Base-by-base conservation (phyloP, 2,888 invertebrate species). In the Cephus pygmeus region DNA sequence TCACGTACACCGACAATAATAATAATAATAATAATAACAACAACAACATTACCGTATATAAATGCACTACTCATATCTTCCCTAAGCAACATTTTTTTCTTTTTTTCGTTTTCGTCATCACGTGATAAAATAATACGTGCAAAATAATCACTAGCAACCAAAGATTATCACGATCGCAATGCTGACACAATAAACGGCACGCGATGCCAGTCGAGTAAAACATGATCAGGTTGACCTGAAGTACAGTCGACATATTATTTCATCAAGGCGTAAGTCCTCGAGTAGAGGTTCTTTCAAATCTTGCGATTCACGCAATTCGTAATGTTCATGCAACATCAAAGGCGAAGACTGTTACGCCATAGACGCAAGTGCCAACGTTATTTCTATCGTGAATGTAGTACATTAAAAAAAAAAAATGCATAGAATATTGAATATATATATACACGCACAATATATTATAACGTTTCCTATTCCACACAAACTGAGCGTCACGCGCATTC, bases 381-480 rank as follows among this genome's bases (percentile, higher is more conserved):
- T 40, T 40, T 6, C 4, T 34, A 56, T 69, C 4, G 36, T 34
- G 31, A 73, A 73, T 15, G 23, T 73, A 34, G 73, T 73, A 33
- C 9, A 33, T 69, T 33, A 11, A 69, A 69, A 4, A 69, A 69
- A n/a, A 69, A 69, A 69, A 81, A 81, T 81, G 81, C 80, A 76
- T 81, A 79, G 79, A 79, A 81, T 81, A 79, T 81, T 77, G 77
- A 82, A 81, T 82, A 81, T 81, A 75, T 81, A 75, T 82, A 77
- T 81, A 82, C 79, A 80, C 73, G 75, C 78, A 76, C 73, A 73
- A 73, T 78, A 76, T 76, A 78, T 76, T 76, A 73, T 73, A 76
- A 76, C 30, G 71, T 79, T 80, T 81, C 71, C 56, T 75, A 79
- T 84, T 76, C 76, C 69, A 77, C 40, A 34, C 78, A 75, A 77